A percentile compares a stretch with the other conserved stretches of the same genome.
Evolutionary conservation across 2,888 invertebrate species (phyloP).

Genomic region (Allygus modestus): DNA sequence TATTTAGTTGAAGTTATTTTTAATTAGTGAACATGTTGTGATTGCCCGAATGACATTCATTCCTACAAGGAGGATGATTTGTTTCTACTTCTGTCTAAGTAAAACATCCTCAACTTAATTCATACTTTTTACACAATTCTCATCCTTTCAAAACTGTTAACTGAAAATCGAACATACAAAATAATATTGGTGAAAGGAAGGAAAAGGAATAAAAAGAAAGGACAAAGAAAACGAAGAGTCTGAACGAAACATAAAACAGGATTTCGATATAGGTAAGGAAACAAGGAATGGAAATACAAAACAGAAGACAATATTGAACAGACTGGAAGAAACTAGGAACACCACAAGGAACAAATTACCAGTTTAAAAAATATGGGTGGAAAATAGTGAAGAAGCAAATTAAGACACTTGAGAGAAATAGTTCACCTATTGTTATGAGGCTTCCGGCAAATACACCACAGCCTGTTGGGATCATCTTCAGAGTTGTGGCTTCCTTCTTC

Average conservation of each 20-base stretch:
- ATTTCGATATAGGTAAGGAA: background rate
- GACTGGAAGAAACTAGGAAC: background rate
- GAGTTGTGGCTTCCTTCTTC: conserved; percentile 81
- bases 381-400: background rate
- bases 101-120: too few relatives aligned
- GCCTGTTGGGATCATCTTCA: conserved; percentile 95
- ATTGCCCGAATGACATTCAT: too few relatives aligned
- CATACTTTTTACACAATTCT: too few relatives aligned
- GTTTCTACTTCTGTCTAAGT: too few relatives aligned
- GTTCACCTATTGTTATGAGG: conserved; percentile 88
- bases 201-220: background rate
- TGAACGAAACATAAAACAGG: background rate
- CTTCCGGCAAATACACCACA: conserved; percentile 97
- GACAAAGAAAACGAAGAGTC: background rate
- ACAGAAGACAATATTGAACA: background rate
- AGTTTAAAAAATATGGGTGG: background rate
- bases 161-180: too few relatives aligned
- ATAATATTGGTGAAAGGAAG: background rate
- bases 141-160: too few relatives aligned
- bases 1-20: too few relatives aligned
- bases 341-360: background rate
- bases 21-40: too few relatives aligned
- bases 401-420: background rate
- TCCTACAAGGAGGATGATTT: too few relatives aligned
- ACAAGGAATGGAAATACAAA: background rate